Base-by-base conservation (phyloP, 1,140 invertebrate species). In the Penaeus japonicus region DNA sequence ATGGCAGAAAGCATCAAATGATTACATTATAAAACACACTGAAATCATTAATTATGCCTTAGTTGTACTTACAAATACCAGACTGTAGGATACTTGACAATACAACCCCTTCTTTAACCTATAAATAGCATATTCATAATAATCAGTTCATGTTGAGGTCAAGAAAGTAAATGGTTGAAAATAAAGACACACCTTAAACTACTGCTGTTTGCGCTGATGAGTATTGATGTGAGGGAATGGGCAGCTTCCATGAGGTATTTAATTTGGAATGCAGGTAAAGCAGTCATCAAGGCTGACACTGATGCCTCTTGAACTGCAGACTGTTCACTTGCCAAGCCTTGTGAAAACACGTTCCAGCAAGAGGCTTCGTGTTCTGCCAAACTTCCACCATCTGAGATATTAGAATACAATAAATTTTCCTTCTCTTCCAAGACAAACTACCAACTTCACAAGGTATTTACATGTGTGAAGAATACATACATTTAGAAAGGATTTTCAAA, bases 281-380 rank as follows among this genome's bases (percentile, higher is more conserved):
- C 81, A n/a, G 55, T 65, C 5, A n/a, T 65, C n/a, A 83, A 30
- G n/a, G 81, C 81, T 10, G 32, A 22, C 20, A 83, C 81, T 47
- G 81, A 62, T 27, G 81, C 81, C 39, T 83, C 81, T 35, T 83
- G 57, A 32, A 83, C 57, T 35, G 57, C 55, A 10, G 54, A 35
- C 18, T 30, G 24, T 4, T 39, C 35, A 22, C 27, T 4, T 10
- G 57, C n/a, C 27, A 83, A 35, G 20, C 81, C 81, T 39, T n/a
- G 57, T 17, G 57, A 62, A 35, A 83, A 83, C 5, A 24, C 81
- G 32, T 20, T 59, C 57, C 81, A 83, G 24, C 81, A 83, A 47
- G 35, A 18, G 24, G 30, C 57, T n/a, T 65, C 81, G 39, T 47
- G 22, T 39, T 65, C 65, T 59, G 24, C 20, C n/a, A 83, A 30